These are phyloP conservation scores for Yponomeuta plumbellus DNA, from an alignment of 2,888 invertebrate species.

Conservation along the genomic window DNA sequence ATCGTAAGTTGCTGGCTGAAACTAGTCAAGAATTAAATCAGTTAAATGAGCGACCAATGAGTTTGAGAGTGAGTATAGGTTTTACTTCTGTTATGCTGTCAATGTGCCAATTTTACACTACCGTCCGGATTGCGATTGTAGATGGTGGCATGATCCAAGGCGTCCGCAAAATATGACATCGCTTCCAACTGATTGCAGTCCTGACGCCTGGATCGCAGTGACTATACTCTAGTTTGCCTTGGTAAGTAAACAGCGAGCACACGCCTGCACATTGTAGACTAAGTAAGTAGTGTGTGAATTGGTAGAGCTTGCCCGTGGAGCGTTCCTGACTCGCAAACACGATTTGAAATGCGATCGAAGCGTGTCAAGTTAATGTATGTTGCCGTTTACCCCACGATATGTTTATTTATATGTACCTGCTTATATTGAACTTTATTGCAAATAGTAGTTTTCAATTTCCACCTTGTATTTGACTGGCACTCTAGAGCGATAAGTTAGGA, in stretches of 20 bases:
- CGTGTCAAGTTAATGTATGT: not conserved
- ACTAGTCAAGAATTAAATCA: too few species aligned
- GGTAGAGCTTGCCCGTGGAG: not conserved
- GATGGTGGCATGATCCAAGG: conserved; percentile 79
- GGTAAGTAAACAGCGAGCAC: too few species aligned
- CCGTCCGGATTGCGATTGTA: conserved; percentile 77
- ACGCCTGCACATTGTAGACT: too few species aligned
- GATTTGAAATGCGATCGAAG: too few species aligned
- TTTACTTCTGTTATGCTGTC: too few species aligned
- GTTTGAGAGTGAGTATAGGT: too few species aligned
- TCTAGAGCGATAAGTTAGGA: conserved; percentile 29
- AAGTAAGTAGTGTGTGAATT: too few species aligned
- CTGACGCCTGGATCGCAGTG: not conserved
- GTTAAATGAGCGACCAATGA: too few species aligned
- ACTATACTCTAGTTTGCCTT: too few species aligned
- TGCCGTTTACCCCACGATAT: not conserved
- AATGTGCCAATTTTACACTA: conserved; percentile 34
- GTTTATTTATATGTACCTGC: too few species aligned
- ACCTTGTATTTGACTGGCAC: not conserved
- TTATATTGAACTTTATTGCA: conserved; percentile 4
- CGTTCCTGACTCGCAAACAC: too few species aligned
- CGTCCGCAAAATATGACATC: conserved; percentile 48
- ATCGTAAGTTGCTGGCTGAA: too few species aligned
- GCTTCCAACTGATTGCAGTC: conserved; percentile 24
- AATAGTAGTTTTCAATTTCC: not conserved